Conservation (phyloP, 2,113 vertebrate genomes). For the Microtus ochrogaster region DNA sequence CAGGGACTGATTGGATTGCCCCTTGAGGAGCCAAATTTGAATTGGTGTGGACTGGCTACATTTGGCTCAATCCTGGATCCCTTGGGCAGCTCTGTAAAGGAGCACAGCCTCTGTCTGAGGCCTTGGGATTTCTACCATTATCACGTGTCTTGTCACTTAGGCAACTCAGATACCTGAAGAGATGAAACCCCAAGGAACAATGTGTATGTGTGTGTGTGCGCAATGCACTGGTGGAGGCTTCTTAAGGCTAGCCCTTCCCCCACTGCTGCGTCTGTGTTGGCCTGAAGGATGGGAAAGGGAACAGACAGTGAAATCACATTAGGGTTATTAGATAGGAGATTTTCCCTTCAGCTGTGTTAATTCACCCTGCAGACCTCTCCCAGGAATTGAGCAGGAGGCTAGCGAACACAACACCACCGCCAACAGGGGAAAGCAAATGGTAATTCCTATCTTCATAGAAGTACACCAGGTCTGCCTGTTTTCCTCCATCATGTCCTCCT, state of each 20-base stretch:
- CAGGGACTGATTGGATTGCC: background rate
- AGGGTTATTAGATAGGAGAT: background rate
- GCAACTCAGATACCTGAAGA: background rate
- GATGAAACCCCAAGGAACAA: background rate
- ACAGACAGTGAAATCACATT: background rate
- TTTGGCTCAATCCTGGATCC: background rate
- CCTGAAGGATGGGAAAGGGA: background rate
- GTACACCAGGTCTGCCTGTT: background rate
- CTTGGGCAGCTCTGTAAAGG: background rate
- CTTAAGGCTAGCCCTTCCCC: background rate
- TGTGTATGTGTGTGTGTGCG: background rate
- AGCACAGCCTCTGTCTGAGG: background rate
- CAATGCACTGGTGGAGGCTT: background rate
- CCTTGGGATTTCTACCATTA: background rate
- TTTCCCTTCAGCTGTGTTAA: background rate
- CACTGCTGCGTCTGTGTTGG: background rate
- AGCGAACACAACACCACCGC: too few relatives aligned
- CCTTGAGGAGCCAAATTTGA: background rate
- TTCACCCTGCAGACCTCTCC: background rate
- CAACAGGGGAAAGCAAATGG: background rate
- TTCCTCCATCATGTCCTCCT: background rate
- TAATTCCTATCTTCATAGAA: background rate
- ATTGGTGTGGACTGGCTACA: background rate
- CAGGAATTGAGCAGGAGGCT: background rate
- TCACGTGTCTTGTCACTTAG: background rate